Base-by-base conservation (phyloP, 37 sponge, comb jelly and placozoan species). In the Tethya wilhelma region DNA sequence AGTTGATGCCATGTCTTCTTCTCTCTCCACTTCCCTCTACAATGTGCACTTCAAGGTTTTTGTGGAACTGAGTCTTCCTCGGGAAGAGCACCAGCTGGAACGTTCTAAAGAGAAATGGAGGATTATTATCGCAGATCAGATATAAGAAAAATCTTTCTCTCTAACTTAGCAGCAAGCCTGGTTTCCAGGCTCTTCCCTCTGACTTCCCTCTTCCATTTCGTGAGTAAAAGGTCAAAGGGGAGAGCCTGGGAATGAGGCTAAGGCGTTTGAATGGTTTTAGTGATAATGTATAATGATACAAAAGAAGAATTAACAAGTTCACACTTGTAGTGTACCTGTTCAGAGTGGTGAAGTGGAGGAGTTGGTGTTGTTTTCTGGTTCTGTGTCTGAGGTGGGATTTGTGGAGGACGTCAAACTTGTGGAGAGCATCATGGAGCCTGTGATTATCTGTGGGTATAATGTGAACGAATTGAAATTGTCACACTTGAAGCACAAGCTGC, bases 341-440 rank as follows among this genome's bases (percentile, higher is more conserved):
- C 56, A 75, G 44, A 25, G 76, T 84, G n/a, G 3, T 53, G 44
- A 84, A 67, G 57, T 36, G 42, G 0, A 84, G 20, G 0, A 8
- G 26, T 26, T 29, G 49, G 20, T 5, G 34, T 1, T 2, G 3
- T 14, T 26, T 56, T 8, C 22, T 33, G 32, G 64, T 32, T 7
- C 34, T 60, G 68, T 86, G 87, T 2, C 30, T 39, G 6, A 86
- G 33, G 58, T 86, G 72, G 28, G 45, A 33, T 4, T 64, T 79
- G 74, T 86, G 80, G 40, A 86, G 73, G 0, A 68, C 69, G 30
- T 86, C 79, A 44, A 72, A 86, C 58, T 73, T 74, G 37, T 79
- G 73, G 1, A 86, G 74, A 4, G 80, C 77, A 56, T 65, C 30
- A 33, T 74, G 43, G 1, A 85, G 59, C 26, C 65, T 28, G 66